Evolutionary conservation across 2,113 vertebrate species (phyloP), one percentile per base, ranked within the genome.

Genomic region (Todiramphus chloris): DNA sequence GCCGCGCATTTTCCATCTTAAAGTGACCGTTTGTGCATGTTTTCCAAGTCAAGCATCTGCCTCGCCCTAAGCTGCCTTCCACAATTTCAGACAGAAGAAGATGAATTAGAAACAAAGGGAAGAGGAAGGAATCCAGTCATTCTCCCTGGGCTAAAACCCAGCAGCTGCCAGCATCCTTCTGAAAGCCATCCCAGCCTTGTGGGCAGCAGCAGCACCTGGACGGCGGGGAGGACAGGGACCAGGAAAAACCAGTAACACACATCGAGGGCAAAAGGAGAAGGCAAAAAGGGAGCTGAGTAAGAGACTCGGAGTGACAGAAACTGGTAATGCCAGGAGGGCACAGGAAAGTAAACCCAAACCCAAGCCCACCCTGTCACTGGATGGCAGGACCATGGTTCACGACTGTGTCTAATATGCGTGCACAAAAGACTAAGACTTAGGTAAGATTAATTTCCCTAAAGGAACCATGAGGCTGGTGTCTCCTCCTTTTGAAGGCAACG

Each of bases 121-220:
- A 59, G 39, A 72, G 19, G 18, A 31, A 64, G 50, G 43, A 78
- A 67, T 10, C 15, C 37, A 59, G 17, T 16, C 5, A 0, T 41
- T 46, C 25, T 70, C 14, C 3, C 53, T 9, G 28, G n/a, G 79
- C 43, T 35, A 48, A 59, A 72, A 8, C 10, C 13, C 17, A 11
- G 3, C 20, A 74, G 75, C 43, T 46, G 11, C 27, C 87, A 83
- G 15, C 14, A 67, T 6, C 18, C 20, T 37, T 4, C 43, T 11
- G 25, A 31, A 55, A 78, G 13, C 41, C 30, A 15, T 21, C 60
- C 16, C 25, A 41, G 3, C 31, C 70, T 15, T 18, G 2, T 43
- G 67, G 63, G 20, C 91, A 73, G 48, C 0, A 0, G 17, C 2
- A 1, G 6, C 59, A 44, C 7, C 16, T 3, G 43, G 19, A 7